These are phyloP conservation scores for Limnephilus lunatus DNA, from an alignment of 2,888 invertebrate genomes.

Conservation along the genomic window DNA sequence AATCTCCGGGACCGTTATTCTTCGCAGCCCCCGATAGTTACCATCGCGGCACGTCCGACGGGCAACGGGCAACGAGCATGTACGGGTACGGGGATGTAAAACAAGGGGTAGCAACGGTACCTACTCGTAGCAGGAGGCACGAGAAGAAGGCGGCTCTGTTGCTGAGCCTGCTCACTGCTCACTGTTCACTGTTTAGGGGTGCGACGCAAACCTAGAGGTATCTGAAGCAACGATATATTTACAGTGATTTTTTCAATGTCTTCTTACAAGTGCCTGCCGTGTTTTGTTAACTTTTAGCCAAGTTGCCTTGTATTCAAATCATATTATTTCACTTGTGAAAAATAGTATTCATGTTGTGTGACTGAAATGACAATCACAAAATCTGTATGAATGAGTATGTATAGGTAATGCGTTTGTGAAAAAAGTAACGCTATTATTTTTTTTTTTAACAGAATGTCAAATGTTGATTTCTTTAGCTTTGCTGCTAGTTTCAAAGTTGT, in stretches of 20 bases:
- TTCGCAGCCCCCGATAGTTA: background rate
- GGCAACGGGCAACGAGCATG: background rate
- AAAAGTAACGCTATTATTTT: too few relatives aligned
- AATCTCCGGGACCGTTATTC: conserved; percentile 1
- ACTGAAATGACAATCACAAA: too few relatives aligned
- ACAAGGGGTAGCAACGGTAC: conserved; percentile 23
- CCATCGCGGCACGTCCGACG: conserved; percentile 42
- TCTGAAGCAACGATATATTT: background rate
- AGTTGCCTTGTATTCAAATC: background rate
- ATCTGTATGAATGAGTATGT: too few relatives aligned
- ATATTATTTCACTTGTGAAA: background rate
- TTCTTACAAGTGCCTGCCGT: too few relatives aligned
- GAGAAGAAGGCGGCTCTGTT: background rate
- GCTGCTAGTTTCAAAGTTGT: too few relatives aligned
- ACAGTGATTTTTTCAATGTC: background rate
- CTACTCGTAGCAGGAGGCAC: background rate
- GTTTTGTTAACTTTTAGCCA: too few relatives aligned
- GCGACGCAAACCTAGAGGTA: background rate
- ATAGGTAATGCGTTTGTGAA: too few relatives aligned
- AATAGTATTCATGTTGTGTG: too few relatives aligned
- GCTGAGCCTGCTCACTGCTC: background rate
- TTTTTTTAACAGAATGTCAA: too few relatives aligned
- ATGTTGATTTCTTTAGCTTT: too few relatives aligned
- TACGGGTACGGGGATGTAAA: conserved; percentile 31
- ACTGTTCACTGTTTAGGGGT: background rate